Percentiles rank a stretch among this genome's conserved stretches.
These are phyloP conservation scores for Cynopterus sphinx DNA, from an alignment of 2,797 vertebrate species.

Conservation along the genomic window DNA sequence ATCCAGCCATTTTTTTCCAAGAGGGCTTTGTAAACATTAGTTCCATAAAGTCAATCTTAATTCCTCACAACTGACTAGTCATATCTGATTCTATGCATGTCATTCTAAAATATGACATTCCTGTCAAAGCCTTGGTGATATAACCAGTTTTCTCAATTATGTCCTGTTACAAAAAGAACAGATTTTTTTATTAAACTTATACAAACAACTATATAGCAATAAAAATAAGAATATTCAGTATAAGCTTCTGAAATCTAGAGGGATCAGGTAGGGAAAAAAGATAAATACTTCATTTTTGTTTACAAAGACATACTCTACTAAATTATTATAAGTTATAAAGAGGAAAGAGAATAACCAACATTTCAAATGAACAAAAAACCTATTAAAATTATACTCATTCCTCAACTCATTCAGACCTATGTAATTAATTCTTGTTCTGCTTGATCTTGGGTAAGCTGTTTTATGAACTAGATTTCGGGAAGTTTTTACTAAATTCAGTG, in stretches of 20 bases:
- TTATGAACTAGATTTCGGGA: background rate
- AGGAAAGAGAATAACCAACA: background rate
- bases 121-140: background rate
- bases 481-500: background rate
- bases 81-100: background rate
- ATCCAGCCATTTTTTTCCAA: background rate
- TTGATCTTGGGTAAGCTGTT: background rate
- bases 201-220: background rate
- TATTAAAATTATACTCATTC: background rate
- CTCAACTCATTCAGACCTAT: background rate
- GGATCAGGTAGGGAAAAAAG: background rate
- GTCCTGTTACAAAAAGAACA: background rate
- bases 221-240: conserved; percentile 10
- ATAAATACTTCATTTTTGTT: conserved; percentile 35
- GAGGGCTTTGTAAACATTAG: background rate
- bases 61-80: background rate
- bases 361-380: background rate
- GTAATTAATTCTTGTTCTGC: background rate
- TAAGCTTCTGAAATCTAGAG: conserved; percentile 11
- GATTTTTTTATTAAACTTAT: background rate
- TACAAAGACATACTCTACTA: background rate
- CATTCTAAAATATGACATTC: conserved; percentile 39
- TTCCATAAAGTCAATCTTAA: background rate
- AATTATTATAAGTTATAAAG: background rate
- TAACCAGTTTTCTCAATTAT: conserved; percentile 3